A percentile compares a stretch with the other conserved stretches of the same genome.
Evolutionary conservation across 2,888 invertebrate genomes (phyloP).

Genomic region (Hydropsyche betteni): DNA sequence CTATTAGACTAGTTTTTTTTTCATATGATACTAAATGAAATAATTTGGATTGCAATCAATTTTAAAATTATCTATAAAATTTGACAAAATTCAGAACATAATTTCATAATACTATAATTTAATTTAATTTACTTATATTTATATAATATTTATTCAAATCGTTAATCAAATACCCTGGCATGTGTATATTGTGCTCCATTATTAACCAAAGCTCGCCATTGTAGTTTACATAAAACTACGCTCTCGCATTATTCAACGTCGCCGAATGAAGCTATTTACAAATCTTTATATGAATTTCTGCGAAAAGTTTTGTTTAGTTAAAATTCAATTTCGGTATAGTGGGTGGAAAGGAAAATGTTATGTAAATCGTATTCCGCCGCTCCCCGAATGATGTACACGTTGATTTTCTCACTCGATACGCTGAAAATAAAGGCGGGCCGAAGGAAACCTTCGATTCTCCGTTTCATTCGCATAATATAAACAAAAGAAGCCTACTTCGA

Average conservation of each 20-base stretch:
- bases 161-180: neutral
- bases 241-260: neutral
- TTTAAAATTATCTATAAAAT: too few species aligned
- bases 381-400: constrained; percentile 16
- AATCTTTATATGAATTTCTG: neutral
- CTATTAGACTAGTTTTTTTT: too few species aligned
- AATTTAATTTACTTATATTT: too few species aligned
- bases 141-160: too few species aligned
- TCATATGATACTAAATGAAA: too few species aligned
- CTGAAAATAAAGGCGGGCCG: neutral
- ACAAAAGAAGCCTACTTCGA: constrained; percentile 14
- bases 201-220: neutral
- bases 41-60: too few species aligned
- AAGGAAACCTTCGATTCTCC: constrained; percentile 9
- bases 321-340: constrained; percentile 16
- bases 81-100: too few species aligned
- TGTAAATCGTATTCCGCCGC: constrained; percentile 24
- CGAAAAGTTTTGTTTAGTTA: constrained; percentile 6
- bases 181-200: neutral
- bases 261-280: neutral
- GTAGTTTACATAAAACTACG: neutral
- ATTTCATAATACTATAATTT: too few species aligned
- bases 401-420: constrained; percentile 22
- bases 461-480: constrained; percentile 14
- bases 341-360: constrained; percentile 11